phyloP scores from a whole-genome alignment of 2,888 invertebrate genomes.

The Chymomyza fuscimana region DNA sequence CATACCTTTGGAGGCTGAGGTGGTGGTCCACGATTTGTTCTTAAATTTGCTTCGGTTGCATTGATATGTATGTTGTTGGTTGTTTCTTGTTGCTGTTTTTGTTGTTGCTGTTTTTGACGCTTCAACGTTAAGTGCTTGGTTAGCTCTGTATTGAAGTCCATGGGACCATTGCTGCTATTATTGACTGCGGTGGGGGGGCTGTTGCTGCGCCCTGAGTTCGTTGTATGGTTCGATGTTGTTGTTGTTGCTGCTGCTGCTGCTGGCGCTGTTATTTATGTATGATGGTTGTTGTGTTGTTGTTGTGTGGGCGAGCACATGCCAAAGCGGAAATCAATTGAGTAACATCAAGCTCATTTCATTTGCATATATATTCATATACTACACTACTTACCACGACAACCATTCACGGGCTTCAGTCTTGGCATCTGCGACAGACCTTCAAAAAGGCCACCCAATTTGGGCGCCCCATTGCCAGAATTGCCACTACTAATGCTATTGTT shows the following conservation, averaged over 20 bases:
- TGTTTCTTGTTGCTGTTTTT: conserved; percentile 50
- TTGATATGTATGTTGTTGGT: conserved; percentile 66
- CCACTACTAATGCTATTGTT: conserved; percentile 49
- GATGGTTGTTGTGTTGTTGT: conserved; percentile 27
- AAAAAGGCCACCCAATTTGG: conserved; percentile 79
- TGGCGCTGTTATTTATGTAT: conserved; percentile 35
- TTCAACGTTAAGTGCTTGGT: conserved; percentile 79
- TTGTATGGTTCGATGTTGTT: conserved; percentile 73
- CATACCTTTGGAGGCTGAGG: conserved; percentile 85
- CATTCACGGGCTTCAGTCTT: conserved; percentile 79
- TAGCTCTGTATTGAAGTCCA: conserved; percentile 79
- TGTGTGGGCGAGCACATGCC: conserved; percentile 46
- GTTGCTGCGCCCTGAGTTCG: conserved; percentile 50
- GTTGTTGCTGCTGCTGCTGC: conserved; percentile 55
- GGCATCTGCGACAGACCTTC: conserved; percentile 79
- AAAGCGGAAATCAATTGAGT: conserved; percentile 64
- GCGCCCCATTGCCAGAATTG: conserved; percentile 74
- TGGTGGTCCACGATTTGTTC: conserved; percentile 86
- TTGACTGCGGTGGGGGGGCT: conserved; percentile 53
- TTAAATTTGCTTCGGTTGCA: conserved; percentile 79
- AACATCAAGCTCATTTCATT: conserved; percentile 41
- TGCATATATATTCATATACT: conserved; percentile 24
- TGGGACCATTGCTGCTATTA: conserved; percentile 66
- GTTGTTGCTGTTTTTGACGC: conserved; percentile 76
- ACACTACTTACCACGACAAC: conserved; percentile 70